These are phyloP conservation scores for Oryzias dopingdopingensis DNA, from an alignment of 2,797 vertebrate species.

Conservation along the genomic window DNA sequence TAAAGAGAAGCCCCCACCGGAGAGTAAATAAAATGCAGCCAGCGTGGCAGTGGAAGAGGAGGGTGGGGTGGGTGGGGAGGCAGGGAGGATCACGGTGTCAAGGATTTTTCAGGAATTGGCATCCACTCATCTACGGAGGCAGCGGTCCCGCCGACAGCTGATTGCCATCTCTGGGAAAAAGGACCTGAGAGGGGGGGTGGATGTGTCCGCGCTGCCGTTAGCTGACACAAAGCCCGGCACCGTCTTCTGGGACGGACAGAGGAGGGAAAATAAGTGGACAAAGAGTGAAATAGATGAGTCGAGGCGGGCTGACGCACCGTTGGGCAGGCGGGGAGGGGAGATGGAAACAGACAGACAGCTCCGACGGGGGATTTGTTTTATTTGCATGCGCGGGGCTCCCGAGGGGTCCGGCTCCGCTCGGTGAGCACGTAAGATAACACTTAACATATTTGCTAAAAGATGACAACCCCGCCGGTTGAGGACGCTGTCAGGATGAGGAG, in stretches of 20 bases:
- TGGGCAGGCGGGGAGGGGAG: constrained; percentile 48
- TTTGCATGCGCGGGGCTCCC: constrained; percentile 92
- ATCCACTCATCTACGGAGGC: constrained; percentile 88
- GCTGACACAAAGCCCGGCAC: constrained; percentile 57
- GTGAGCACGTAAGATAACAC: constrained; percentile 96
- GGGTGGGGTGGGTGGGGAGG: constrained; percentile 21
- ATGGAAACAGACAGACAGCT: constrained; percentile 65
- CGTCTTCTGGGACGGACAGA: constrained; percentile 55
- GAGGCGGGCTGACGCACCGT: constrained; percentile 61
- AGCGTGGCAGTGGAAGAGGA: constrained; percentile 3
- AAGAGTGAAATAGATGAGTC: constrained; percentile 66
- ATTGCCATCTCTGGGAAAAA: constrained; percentile 85
- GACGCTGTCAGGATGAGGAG: constrained; percentile 85
- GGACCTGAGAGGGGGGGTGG: constrained; percentile 69
- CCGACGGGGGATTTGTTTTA: constrained; percentile 91
- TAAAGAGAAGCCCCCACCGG: constrained; percentile 17
- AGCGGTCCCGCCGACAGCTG: constrained; percentile 87
- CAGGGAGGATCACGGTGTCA: constrained; percentile 77
- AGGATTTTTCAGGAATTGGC: constrained; percentile 86
- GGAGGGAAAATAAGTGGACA: constrained; percentile 60
- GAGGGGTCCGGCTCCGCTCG: constrained; percentile 85
- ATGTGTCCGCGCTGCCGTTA: constrained; percentile 58
- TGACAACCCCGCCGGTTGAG: constrained; percentile 94
- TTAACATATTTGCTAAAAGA: constrained; percentile 99
- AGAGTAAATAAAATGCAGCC: constrained; percentile 26